These are phyloP conservation scores for Montipora sp. DNA, from an alignment of 64 coral and sea anemone genomes.

Conservation along the genomic window DNA sequence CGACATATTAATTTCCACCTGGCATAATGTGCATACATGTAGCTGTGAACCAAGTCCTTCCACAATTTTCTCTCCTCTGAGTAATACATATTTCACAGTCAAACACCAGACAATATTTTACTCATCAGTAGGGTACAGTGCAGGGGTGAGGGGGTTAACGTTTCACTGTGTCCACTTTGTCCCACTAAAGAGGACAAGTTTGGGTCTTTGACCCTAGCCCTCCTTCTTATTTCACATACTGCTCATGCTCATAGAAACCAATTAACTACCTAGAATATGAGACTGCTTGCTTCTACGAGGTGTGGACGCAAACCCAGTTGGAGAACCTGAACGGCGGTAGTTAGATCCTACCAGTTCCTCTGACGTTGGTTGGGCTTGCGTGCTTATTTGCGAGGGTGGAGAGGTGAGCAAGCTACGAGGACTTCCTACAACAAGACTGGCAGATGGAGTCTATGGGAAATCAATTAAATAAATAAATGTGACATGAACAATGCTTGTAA, in stretches of 20 bases:
- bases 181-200: too few relatives aligned
- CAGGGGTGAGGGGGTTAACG: too few relatives aligned
- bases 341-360: slow-evolving; percentile 79
- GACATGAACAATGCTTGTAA: neutral
- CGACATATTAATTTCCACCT: too few relatives aligned
- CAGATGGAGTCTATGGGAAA: slow-evolving; percentile 32
- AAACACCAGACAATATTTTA: too few relatives aligned
- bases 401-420: slow-evolving; percentile 70
- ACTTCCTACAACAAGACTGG: slow-evolving; percentile 39
- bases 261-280: slow-evolving; percentile 59
- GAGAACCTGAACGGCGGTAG: slow-evolving; percentile 63
- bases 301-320: slow-evolving; percentile 33
- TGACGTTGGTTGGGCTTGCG: slow-evolving; percentile 73
- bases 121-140: too few relatives aligned
- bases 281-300: slow-evolving; percentile 23
- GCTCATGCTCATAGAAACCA: neutral
- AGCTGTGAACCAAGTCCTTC: too few relatives aligned
- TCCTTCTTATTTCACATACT: too few relatives aligned
- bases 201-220: too few relatives aligned
- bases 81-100: too few relatives aligned
- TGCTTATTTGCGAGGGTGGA: slow-evolving; percentile 74
- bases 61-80: too few relatives aligned
- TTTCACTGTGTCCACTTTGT: too few relatives aligned
- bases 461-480: slow-evolving; percentile 1
- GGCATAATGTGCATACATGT: too few relatives aligned